phyloP scores from a whole-genome alignment of 2,113 vertebrate species.

The Eudorcas thomsonii region DNA sequence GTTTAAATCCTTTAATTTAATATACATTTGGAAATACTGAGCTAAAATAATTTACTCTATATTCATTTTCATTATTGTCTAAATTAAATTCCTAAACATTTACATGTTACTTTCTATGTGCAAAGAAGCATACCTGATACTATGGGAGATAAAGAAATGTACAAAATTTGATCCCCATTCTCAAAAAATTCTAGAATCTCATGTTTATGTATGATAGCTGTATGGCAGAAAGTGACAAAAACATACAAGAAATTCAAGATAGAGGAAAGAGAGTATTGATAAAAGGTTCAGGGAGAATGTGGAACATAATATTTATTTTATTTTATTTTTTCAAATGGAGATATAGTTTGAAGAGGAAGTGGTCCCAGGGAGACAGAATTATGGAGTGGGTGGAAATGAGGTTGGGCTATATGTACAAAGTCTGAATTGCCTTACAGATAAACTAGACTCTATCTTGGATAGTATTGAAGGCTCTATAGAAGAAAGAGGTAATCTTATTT shows the following conservation, averaged over 20 bases:
- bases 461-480: background rate
- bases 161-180: background rate
- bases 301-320: background rate
- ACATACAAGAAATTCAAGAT: background rate
- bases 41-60: background rate
- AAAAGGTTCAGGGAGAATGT: background rate
- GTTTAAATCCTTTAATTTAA: background rate
- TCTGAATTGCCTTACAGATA: background rate
- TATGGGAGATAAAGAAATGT: background rate
- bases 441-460: background rate
- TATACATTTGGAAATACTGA: background rate
- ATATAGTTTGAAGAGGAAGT: background rate
- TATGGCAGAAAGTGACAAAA: background rate
- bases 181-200: background rate
- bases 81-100: background rate
- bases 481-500: background rate
- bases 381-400: background rate
- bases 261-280: background rate
- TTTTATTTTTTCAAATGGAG: background rate
- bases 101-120: background rate
- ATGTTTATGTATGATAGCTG: background rate
- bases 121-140: background rate
- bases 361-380: background rate
- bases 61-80: background rate
- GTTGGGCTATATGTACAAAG: background rate